Evolutionary conservation across 1,140 invertebrate genomes (phyloP), one percentile per base, ranked within the genome.

Genomic region (Ceratitis capitata): DNA sequence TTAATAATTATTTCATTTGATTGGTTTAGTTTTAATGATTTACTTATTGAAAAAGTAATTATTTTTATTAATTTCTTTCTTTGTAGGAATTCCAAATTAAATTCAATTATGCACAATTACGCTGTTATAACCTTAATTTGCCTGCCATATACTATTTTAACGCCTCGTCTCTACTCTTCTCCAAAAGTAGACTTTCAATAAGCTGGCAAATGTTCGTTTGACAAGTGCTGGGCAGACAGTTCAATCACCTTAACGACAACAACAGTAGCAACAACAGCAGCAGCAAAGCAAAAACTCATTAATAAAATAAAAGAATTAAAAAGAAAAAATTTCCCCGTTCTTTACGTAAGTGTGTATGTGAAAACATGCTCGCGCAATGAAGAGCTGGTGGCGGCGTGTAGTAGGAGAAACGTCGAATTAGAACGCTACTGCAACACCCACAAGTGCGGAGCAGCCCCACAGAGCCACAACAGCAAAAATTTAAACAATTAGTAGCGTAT

Each of bases 341-440:
- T 35, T 32, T 9, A 69, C 29, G 19, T 39, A n/a, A 53, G 51
- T 23, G 51, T 53, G n/a, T 53, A 53, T n/a, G 51, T n/a, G n/a
- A n/a, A n/a, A n/a, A n/a, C n/a, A n/a, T 53, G 7, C n/a, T 19
- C 19, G 49, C 12, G 45, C 5, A 47, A 12, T 47, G 45, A 12
- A 47, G 51, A 23, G 23, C 51, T 19, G 5, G 51, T 23, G 5
- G 7, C 23, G 19, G 58, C 58, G 58, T 14, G n/a, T 32, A 26
- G 64, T 69, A 69, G 64, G 32, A 69, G 39, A 3, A 26, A 47
- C n/a, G 19, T 10, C n/a, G 39, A 45, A 26, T 47, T 78, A 78
- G 69, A 78, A 45, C 69, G 69, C 39, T 78, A 78, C 69, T 78
- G 39, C 69, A 78, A 78, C 69, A 78, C 69, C 69, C 69, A 78